Evolutionary conservation across 1,140 invertebrate species (phyloP).

Genomic region (Drosophila melanica): DNA sequence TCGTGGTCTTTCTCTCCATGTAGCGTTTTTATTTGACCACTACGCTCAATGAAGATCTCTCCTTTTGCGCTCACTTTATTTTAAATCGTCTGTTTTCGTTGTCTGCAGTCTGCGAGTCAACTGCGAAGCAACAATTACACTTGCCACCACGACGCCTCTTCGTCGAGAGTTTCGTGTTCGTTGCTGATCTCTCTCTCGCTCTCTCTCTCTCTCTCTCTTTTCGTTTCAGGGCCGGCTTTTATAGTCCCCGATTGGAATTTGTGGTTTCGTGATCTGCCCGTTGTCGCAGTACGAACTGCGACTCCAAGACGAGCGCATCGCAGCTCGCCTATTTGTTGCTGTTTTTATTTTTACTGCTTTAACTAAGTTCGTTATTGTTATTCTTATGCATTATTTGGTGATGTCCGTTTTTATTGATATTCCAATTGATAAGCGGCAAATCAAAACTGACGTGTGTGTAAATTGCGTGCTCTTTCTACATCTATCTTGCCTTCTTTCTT

Average conservation of each 20-base stretch:
- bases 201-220: conserved; percentile 10
- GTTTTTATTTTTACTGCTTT: conserved; percentile 7
- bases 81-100: conserved; percentile 48
- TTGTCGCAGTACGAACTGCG: conserved; percentile 58
- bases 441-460: conserved; percentile 59
- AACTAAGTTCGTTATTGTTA: conserved; percentile 30
- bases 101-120: conserved; percentile 29
- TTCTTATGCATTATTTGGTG: conserved; percentile 49
- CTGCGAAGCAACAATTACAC: conserved; percentile 27
- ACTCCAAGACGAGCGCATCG: conserved; percentile 52
- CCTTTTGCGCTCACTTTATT: conserved; percentile 64
- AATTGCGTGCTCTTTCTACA: conserved; percentile 2
- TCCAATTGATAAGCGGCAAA: conserved; percentile 74
- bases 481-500: conserved; percentile 3
- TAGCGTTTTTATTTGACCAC: neutral
- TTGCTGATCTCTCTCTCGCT: conserved; percentile 10
- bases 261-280: conserved; percentile 34
- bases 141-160: conserved; percentile 2
- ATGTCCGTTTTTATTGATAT: conserved; percentile 65
- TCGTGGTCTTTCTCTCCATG: conserved; percentile 8
- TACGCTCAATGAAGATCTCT: conserved; percentile 41
- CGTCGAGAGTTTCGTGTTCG: neutral
- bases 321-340: conserved; percentile 30
- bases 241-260: conserved; percentile 47
- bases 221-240: conserved; percentile 44